Conservation (phyloP, 2,888 invertebrate species). For the Callosobruchus maculatus region DNA sequence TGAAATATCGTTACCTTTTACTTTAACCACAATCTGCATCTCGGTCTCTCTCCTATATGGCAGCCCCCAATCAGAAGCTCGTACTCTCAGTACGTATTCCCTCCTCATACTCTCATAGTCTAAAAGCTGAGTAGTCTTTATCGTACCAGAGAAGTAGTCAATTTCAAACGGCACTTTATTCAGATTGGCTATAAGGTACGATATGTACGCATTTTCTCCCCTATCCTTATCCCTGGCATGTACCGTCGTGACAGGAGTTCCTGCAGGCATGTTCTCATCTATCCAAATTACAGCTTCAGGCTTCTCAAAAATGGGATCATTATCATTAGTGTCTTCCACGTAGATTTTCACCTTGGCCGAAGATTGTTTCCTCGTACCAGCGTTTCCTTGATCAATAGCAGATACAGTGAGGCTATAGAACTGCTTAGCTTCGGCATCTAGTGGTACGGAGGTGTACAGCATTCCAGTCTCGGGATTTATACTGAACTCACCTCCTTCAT, state of each 20-base stretch:
- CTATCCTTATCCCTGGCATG: conserved; percentile 85
- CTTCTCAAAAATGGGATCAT: conserved; percentile 83
- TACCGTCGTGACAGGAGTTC: conserved; percentile 79
- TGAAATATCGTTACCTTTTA: conserved; percentile 48
- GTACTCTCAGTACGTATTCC: conserved; percentile 74
- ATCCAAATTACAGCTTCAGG: conserved; percentile 67
- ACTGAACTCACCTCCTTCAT: conserved; percentile 83
- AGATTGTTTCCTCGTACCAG: conserved; percentile 78
- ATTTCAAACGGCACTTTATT: conserved; percentile 93
- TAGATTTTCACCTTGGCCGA: conserved; percentile 88
- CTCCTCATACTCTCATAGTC: conserved; percentile 90
- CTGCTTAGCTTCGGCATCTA: conserved; percentile 83
- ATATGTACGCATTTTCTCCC: conserved; percentile 93
- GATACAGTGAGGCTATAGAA: conserved; percentile 86
- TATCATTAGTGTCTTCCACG: conserved; percentile 90
- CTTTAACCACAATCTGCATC: conserved; percentile 73
- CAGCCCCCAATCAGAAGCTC: conserved; percentile 93
- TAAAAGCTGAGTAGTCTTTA: conserved; percentile 77
- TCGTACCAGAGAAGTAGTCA: conserved; percentile 87
- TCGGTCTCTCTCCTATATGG: conserved; percentile 91
- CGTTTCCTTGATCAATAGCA: conserved; percentile 83
- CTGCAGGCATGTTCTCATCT: conserved; percentile 84
- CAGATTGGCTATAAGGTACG: conserved; percentile 88
- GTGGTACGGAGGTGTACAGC: conserved; percentile 73
- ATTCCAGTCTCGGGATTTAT: conserved; percentile 88